Conservation (phyloP, 1,140 invertebrate genomes). For the Drosophila ohnishii region DNA sequence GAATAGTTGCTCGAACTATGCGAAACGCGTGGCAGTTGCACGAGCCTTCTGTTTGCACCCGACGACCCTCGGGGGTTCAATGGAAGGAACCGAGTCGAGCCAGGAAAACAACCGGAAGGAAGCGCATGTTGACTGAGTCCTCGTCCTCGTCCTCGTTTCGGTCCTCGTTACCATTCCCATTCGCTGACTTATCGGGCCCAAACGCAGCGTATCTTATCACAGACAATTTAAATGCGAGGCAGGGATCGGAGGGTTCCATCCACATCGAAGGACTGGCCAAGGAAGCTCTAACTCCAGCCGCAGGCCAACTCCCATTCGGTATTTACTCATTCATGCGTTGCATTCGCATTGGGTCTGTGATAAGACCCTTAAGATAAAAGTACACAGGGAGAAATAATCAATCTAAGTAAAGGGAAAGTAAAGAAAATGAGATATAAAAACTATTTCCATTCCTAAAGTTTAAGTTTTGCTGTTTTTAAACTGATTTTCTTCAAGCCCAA, state of each 20-base stretch:
- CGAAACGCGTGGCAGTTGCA: slow-evolving; percentile 45
- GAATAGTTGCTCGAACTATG: slow-evolving; percentile 39
- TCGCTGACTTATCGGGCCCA: slow-evolving; percentile 29
- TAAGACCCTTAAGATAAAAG: slow-evolving; percentile 21
- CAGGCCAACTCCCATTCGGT: slow-evolving; percentile 13
- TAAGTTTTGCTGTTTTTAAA: not conserved
- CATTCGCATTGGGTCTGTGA: slow-evolving; percentile 24
- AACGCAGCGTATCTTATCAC: slow-evolving; percentile 51
- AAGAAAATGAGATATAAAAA: not conserved
- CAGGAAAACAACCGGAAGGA: slow-evolving; percentile 33
- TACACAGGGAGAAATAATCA: slow-evolving; percentile 3
- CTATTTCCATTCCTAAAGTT: too few species aligned
- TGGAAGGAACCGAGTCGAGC: not conserved
- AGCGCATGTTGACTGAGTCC: slow-evolving; percentile 47
- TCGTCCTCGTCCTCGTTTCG: slow-evolving; percentile 23
- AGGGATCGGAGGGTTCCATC: slow-evolving; percentile 10
- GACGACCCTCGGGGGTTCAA: slow-evolving; percentile 2
- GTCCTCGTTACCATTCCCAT: slow-evolving; percentile 36
- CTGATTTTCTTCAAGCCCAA: not conserved
- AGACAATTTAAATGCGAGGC: slow-evolving; percentile 52
- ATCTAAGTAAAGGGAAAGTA: not conserved
- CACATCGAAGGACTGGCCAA: slow-evolving; percentile 13
- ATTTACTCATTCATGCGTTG: slow-evolving; percentile 50
- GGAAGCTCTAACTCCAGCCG: slow-evolving; percentile 27
- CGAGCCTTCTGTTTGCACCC: slow-evolving; percentile 42